phyloP scores from a whole-genome alignment of 2,888 invertebrate genomes.

The Brachypalpus laphriformis region DNA sequence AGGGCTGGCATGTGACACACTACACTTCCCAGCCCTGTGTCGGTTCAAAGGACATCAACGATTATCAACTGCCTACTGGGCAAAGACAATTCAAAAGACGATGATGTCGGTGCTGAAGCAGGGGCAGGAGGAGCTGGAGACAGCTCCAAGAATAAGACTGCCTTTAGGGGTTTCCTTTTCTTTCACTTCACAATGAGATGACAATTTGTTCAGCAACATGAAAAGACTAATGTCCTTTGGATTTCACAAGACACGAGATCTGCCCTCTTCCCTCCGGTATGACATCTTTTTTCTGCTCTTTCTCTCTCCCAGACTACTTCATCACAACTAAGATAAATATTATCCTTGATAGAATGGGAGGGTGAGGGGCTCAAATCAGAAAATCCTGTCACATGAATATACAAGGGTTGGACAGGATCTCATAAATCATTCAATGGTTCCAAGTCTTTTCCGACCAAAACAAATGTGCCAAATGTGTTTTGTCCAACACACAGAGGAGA shows the following conservation, averaged over 20 bases:
- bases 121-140: neutral
- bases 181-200: constrained; percentile 66
- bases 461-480: constrained; percentile 68
- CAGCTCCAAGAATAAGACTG: constrained; percentile 15
- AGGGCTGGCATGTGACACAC: constrained; percentile 55
- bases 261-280: constrained; percentile 24
- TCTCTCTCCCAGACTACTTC: constrained; percentile 20
- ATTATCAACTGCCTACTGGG: constrained; percentile 37
- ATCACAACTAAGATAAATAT: constrained; percentile 57
- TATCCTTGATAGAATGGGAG: constrained; percentile 37
- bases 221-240: constrained; percentile 67
- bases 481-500: constrained; percentile 30
- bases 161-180: constrained; percentile 55
- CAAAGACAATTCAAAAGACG: constrained; percentile 35
- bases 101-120: constrained; percentile 7
- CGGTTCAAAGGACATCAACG: constrained; percentile 60
- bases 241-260: constrained; percentile 48
- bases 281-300: constrained; percentile 12
- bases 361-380: constrained; percentile 65
- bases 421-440: constrained; percentile 75
- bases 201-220: constrained; percentile 71
- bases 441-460: constrained; percentile 59
- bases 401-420: constrained; percentile 76
- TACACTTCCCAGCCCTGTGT: constrained; percentile 6
- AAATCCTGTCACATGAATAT: constrained; percentile 75